Percentiles rank a stretch among this genome's conserved stretches.
phyloP scores from a whole-genome alignment of 1,140 invertebrate genomes.

The Harpegnathos saltator region DNA sequence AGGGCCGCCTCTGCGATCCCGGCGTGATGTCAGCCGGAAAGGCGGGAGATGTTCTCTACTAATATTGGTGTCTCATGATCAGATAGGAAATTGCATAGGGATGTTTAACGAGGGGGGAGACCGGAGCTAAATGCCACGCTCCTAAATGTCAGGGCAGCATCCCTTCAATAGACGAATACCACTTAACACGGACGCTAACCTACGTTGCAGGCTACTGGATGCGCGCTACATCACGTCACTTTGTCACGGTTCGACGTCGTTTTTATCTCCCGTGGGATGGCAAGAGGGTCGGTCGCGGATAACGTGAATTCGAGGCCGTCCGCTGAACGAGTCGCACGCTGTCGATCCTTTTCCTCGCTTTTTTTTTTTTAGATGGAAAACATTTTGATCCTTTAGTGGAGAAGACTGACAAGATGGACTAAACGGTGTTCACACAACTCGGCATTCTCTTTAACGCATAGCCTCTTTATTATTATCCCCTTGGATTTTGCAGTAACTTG shows the following conservation, averaged over 20 bases:
- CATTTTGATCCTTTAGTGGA: background rate
- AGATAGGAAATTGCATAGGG: constrained; percentile 83
- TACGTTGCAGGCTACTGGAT: constrained; percentile 43
- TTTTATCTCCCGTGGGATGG: constrained; percentile 46
- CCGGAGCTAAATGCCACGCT: constrained; percentile 78
- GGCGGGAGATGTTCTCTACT: constrained; percentile 78
- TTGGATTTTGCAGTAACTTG: background rate
- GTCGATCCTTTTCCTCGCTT: background rate
- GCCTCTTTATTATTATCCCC: background rate
- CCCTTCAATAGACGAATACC: constrained; percentile 76
- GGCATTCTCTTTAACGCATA: background rate
- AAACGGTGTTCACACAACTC: no score
- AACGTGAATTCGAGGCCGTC: background rate
- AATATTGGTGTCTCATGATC: constrained; percentile 77
- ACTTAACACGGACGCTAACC: constrained; percentile 62
- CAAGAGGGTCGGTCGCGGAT: constrained; percentile 23
- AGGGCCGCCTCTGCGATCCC: constrained; percentile 64
- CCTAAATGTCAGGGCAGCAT: constrained; percentile 83
- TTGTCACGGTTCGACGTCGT: constrained; percentile 62
- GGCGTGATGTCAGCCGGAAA: constrained; percentile 79
- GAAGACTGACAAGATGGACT: no score
- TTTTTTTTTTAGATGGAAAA: no score
- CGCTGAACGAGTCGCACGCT: background rate
- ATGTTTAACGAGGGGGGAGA: constrained; percentile 75
- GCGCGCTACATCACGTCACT: constrained; percentile 57